Conservation (phyloP, 1,140 invertebrate species). For the Drosophila tropicalis region DNA sequence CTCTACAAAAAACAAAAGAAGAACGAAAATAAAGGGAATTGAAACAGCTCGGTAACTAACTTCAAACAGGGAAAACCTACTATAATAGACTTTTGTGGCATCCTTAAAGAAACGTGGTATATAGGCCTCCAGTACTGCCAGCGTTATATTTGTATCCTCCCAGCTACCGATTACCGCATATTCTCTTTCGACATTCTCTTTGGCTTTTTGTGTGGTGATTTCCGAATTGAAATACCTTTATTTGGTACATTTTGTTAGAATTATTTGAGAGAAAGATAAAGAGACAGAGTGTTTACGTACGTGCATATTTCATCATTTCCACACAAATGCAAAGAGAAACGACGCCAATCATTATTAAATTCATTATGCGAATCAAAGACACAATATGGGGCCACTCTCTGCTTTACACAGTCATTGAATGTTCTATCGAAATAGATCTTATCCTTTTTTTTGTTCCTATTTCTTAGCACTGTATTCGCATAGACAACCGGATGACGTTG, state of each 20-base stretch:
- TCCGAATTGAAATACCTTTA: slow-evolving; percentile 91
- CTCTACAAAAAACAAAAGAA: slow-evolving; percentile 86
- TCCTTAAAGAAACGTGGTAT: slow-evolving; percentile 92
- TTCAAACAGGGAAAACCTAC: slow-evolving; percentile 48
- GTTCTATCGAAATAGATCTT: slow-evolving; percentile 94
- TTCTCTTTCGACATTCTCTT: slow-evolving; percentile 91
- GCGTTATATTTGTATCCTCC: slow-evolving; percentile 92
- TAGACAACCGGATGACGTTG: slow-evolving; percentile 87
- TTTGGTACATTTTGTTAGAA: slow-evolving; percentile 13
- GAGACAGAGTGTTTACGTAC: slow-evolving; percentile 53
- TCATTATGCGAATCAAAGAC: slow-evolving; percentile 86
- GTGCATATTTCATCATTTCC: slow-evolving; percentile 86
- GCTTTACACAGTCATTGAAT: slow-evolving; percentile 93
- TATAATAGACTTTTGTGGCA: slow-evolving; percentile 84
- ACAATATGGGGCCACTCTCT: slow-evolving; percentile 89
- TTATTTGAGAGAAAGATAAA: too few species aligned
- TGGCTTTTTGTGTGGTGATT: slow-evolving; percentile 91
- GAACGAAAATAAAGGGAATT: not conserved
- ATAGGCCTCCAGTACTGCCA: slow-evolving; percentile 92
- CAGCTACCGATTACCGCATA: slow-evolving; percentile 94
- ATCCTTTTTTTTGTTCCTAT: slow-evolving; percentile 91
- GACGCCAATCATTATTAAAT: slow-evolving; percentile 90
- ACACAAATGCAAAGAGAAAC: slow-evolving; percentile 93
- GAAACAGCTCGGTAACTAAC: too few species aligned
- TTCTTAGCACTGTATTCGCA: slow-evolving; percentile 87